phyloP scores from a whole-genome alignment of 2,888 invertebrate species.

The Laothoe populi region DNA sequence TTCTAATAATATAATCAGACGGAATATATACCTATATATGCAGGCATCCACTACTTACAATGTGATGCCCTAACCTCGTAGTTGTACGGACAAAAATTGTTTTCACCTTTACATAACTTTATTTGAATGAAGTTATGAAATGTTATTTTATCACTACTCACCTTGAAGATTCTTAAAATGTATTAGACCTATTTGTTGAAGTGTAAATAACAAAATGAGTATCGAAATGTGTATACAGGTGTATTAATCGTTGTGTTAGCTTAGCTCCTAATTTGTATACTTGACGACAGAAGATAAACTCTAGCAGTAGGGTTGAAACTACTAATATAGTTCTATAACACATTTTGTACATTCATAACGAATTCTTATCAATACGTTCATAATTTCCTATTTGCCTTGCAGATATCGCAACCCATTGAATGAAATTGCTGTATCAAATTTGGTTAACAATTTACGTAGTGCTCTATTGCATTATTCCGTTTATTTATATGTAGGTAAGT shows the following conservation, averaged over 20 bases:
- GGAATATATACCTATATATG: too few species aligned
- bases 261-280: not conserved
- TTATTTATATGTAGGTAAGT: constrained; percentile 7
- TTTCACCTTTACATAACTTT: constrained; percentile 17
- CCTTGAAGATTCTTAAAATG: not conserved
- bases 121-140: constrained; percentile 14
- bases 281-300: not conserved
- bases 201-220: constrained; percentile 1
- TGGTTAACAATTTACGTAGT: constrained; percentile 2
- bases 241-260: not conserved
- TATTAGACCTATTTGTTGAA: not conserved
- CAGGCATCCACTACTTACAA: not conserved
- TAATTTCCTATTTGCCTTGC: constrained; percentile 24
- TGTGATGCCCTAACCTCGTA: constrained; percentile 1
- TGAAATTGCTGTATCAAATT: constrained; percentile 4
- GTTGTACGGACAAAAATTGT: not conserved
- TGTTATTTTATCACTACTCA: constrained; percentile 2
- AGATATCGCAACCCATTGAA: constrained; percentile 20
- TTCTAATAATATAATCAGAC: too few species aligned
- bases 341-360: constrained; percentile 10
- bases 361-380: constrained; percentile 24
- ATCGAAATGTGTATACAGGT: constrained; percentile 4
- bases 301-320: not conserved
- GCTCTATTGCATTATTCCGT: not conserved
- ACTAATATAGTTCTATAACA: constrained; percentile 7